A percentile compares a stretch with the other conserved stretches of the same genome.
phyloP scores from a whole-genome alignment of 2,888 invertebrate species.

The Schrankia costaestrigalis region DNA sequence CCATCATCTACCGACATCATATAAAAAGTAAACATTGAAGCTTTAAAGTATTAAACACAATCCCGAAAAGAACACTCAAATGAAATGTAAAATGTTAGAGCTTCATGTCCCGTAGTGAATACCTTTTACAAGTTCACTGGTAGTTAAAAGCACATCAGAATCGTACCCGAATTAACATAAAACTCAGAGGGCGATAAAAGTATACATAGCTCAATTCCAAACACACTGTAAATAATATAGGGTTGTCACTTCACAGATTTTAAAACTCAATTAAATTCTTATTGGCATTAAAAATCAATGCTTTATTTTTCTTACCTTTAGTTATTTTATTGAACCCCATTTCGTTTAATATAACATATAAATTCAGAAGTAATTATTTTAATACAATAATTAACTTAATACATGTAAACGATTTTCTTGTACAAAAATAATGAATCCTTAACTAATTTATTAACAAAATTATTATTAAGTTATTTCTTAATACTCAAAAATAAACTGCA shows the following conservation, averaged over 20 bases:
- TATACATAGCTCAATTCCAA: conserved; percentile 36
- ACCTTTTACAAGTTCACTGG: conserved; percentile 33
- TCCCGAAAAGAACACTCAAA: conserved; percentile 8
- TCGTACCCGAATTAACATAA: conserved; percentile 60
- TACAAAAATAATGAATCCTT: too few relatives aligned
- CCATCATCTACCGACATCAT: too few relatives aligned
- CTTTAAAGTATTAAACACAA: conserved; percentile 9
- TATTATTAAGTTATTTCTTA: too few relatives aligned
- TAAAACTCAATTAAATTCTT: not conserved
- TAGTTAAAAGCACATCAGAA: conserved; percentile 54
- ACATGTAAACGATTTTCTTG: not conserved
- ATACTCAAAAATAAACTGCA: too few relatives aligned
- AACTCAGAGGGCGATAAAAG: conserved; percentile 52
- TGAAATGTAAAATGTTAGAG: conserved; percentile 19
- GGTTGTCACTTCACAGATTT: conserved; percentile 30
- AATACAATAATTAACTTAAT: too few relatives aligned
- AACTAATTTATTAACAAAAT: too few relatives aligned
- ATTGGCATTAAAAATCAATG: too few relatives aligned
- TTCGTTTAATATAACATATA: too few relatives aligned
- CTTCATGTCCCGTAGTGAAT: conserved; percentile 22
- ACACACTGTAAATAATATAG: conserved; percentile 39
- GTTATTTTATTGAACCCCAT: too few relatives aligned
- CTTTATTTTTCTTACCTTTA: too few relatives aligned
- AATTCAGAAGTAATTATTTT: too few relatives aligned
- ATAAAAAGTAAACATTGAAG: too few relatives aligned